phyloP scores from a whole-genome alignment of 2,113 vertebrate genomes.

The Amphiprion percula region DNA sequence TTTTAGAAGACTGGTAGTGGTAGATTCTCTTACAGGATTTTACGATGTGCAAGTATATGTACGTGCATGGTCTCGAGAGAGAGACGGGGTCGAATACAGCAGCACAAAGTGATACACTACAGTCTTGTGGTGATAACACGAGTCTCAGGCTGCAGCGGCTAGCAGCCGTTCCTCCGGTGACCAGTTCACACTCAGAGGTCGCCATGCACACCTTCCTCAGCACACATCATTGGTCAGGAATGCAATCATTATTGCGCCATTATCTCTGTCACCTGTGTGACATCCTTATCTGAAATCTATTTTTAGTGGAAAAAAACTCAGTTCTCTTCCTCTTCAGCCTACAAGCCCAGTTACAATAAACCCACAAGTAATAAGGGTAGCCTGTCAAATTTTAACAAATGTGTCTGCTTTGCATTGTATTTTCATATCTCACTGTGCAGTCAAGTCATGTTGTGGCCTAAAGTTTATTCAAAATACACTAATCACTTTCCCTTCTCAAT shows the following conservation, averaged over 20 bases:
- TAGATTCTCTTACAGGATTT: neutral
- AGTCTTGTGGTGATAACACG: constrained; percentile 23
- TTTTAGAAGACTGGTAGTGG: neutral
- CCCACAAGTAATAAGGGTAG: neutral
- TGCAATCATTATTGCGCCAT: constrained; percentile 61
- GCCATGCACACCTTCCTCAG: neutral
- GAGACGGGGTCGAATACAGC: neutral
- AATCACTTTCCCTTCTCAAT: neutral
- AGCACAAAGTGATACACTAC: constrained; percentile 12
- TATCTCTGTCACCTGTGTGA: constrained; percentile 53
- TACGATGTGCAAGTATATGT: constrained; percentile 1
- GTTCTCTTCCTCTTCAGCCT: constrained; percentile 13
- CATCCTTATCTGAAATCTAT: constrained; percentile 72
- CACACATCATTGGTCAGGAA: constrained; percentile 56
- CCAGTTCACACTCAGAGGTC: constrained; percentile 15
- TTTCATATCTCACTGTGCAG: neutral
- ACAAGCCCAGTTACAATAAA: constrained; percentile 23
- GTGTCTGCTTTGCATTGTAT: neutral
- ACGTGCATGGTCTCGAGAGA: neutral
- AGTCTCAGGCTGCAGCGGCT: constrained; percentile 21
- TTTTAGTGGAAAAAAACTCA: constrained; percentile 37
- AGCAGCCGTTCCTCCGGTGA: constrained; percentile 4
- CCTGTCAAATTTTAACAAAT: constrained; percentile 17
- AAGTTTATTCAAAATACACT: neutral
- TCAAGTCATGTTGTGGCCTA: neutral